Evolutionary conservation across 2,797 vertebrate genomes (phyloP).

Genomic region (Fistularia commersonii): DNA sequence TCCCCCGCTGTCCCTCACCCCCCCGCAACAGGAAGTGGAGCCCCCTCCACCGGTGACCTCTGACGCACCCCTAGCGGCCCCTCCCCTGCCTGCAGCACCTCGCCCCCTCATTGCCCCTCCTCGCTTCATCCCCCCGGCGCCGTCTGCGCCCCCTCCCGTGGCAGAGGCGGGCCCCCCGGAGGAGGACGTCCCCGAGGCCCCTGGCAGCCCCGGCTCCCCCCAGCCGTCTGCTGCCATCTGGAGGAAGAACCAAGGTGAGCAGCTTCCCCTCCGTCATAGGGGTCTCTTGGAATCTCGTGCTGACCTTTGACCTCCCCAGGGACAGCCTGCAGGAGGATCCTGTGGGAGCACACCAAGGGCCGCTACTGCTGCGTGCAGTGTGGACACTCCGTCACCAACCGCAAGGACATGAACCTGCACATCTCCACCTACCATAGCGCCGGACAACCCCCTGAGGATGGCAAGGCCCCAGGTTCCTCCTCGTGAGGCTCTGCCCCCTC

Average conservation of each 20-base stretch:
- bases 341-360: conserved; percentile 92
- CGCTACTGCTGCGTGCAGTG: conserved; percentile 90
- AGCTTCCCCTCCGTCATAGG: no score
- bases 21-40: conserved; percentile 53
- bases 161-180: conserved; percentile 38
- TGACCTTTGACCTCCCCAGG: conserved; percentile 69
- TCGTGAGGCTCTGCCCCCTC: no score
- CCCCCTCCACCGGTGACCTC: no score
- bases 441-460: conserved; percentile 50
- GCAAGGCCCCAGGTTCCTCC: no score
- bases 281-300: no score
- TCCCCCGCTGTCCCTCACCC: no score
- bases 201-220: no score
- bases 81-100: conserved; percentile 41
- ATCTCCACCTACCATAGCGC: conserved; percentile 77
- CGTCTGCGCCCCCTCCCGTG: no score
- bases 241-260: conserved; percentile 90
- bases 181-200: no score
- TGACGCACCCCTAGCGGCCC: no score
- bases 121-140: no score
- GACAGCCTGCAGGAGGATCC: conserved; percentile 78
- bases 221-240: conserved; percentile 78
- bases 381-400: conserved; percentile 74
- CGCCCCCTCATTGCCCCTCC: conserved; percentile 38
- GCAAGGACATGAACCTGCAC: conserved; percentile 87